Evolutionary conservation across 2,113 vertebrate species (phyloP).

Genomic region (Pleuronectes platessa): DNA sequence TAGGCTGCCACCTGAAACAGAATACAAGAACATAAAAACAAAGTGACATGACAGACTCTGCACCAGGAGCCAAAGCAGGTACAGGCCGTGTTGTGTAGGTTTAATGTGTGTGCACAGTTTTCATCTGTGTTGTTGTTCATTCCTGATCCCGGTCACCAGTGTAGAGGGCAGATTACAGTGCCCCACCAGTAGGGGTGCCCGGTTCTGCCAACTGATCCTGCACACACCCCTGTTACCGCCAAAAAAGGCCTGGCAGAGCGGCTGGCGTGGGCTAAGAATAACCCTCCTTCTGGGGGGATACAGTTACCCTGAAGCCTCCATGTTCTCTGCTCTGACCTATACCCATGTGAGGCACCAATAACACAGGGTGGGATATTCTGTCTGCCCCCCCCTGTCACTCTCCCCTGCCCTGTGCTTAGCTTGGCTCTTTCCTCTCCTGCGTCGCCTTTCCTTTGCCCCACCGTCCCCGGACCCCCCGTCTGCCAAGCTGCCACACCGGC

Average conservation of each 20-base stretch:
- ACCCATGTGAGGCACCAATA: slow-evolving; percentile 79
- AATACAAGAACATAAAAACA: slow-evolving; percentile 14
- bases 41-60: neutral
- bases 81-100: neutral
- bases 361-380: slow-evolving; percentile 59
- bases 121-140: slow-evolving; percentile 1
- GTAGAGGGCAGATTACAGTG: slow-evolving; percentile 3
- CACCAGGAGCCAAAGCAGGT: neutral
- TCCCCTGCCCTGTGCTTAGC: slow-evolving; percentile 57
- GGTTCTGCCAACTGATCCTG: slow-evolving; percentile 30
- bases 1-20: neutral
- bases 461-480: slow-evolving; percentile 51
- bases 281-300: slow-evolving; percentile 70
- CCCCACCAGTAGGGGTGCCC: slow-evolving; percentile 32
- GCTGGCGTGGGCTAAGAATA: slow-evolving; percentile 82
- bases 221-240: slow-evolving; percentile 59
- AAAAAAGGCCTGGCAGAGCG: slow-evolving; percentile 79
- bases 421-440: slow-evolving; percentile 54
- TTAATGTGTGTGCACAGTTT: slow-evolving; percentile 1
- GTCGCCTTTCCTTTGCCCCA: slow-evolving; percentile 37
- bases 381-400: slow-evolving; percentile 25
- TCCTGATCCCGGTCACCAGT: slow-evolving; percentile 1
- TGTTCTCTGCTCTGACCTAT: slow-evolving; percentile 69
- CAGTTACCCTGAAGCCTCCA: slow-evolving; percentile 74
- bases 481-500: slow-evolving; percentile 69